Evolutionary conservation across 1,140 invertebrate genomes (phyloP).

Genomic region (Bombus breviceps): DNA sequence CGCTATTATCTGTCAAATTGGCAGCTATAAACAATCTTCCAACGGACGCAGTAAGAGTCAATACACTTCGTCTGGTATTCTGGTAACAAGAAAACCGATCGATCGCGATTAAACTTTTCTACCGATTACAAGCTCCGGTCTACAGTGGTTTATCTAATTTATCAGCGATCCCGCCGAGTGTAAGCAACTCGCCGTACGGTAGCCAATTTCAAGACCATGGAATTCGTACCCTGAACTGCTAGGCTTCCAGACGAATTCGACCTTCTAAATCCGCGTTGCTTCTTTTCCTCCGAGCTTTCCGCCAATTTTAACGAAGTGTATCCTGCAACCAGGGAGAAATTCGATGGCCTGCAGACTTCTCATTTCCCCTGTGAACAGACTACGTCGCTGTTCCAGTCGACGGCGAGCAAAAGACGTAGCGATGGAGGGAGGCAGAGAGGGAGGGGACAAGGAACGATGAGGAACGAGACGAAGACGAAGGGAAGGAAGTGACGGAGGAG

Average conservation of each 20-base stretch:
- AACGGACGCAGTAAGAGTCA: neutral
- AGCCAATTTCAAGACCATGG: conserved; percentile 1
- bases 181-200: neutral
- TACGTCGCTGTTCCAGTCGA: neutral
- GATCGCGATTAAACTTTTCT: conserved; percentile 10
- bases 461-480: neutral
- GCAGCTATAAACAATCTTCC: neutral
- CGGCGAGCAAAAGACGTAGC: no score
- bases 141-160: conserved; percentile 18
- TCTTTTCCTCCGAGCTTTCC: neutral
- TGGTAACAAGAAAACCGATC: conserved; percentile 6
- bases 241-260: conserved; percentile 5
- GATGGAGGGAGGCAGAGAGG: neutral
- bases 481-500: neutral
- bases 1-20: no score
- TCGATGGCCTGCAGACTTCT: conserved; percentile 43
- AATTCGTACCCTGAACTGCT: neutral
- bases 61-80: neutral
- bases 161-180: neutral
- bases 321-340: conserved; percentile 27
- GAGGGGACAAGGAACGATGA: neutral
- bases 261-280: conserved; percentile 17
- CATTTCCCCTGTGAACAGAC: conserved; percentile 28
- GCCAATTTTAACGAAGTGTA: conserved; percentile 60
- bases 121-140: neutral